Evolutionary conservation across 2,888 invertebrate species (phyloP), one percentile per base, ranked within the genome.

Genomic region (Tiphia femorata): DNA sequence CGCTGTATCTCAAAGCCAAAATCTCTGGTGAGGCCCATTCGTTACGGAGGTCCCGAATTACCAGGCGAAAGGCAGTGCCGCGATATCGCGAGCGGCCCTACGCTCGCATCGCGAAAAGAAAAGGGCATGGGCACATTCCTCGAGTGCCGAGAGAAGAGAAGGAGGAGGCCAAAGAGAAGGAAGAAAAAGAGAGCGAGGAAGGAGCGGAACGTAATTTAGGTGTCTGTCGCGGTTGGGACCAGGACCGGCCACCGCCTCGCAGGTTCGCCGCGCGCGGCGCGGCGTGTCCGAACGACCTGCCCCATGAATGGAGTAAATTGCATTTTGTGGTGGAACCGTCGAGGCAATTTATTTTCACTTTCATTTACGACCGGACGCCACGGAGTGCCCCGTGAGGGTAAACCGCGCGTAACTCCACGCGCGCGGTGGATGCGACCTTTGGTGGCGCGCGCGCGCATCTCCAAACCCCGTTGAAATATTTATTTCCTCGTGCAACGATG

Each of bases 291-390:
- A 49, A 51, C 55, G 55, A 62, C 66, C 42, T 43, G 38, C 58
- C 49, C 53, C 60, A 52, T 68, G 64, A 64, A 70, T 68, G 68
- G 61, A 61, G 63, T 40, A 70, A 70, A 70, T 70, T 64, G 61
- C 58, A 60, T 64, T 67, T 63, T 58, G 59, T 56, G 56, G 49
- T 54, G 58, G 57, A 63, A 64, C 64, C 57, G 63, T 61, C 61
- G 58, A 56, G 62, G 48, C 67, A 64, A 72, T 73, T 69, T 69
- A 73, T 72, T 72, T 73, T 67, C 68, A 66, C 65, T 67, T 66
- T 64, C 62, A 52, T 67, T 70, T 62, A 66, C 63, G 64, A 66
- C 41, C 69, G 62, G 58, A 52, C 61, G 42, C 43, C 49, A 40
- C 19, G 41, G 12, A 41, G 42, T 12, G 21, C 33, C 29, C 23